These are phyloP conservation scores for Lagenorhynchus albirostris DNA, from an alignment of 2,113 vertebrate genomes.

Conservation along the genomic window DNA sequence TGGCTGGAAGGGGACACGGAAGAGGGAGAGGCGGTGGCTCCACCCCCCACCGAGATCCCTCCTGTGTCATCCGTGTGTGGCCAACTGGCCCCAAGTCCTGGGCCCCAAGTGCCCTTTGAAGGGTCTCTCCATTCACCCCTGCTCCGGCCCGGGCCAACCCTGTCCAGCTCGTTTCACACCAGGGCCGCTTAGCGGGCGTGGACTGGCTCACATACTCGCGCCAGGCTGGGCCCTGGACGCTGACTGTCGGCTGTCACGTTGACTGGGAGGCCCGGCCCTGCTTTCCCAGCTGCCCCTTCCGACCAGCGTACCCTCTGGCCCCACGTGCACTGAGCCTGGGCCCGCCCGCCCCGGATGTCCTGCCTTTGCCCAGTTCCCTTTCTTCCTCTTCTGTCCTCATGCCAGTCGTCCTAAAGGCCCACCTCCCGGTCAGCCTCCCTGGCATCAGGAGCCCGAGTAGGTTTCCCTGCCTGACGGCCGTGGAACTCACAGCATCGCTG, in stretches of 20 bases:
- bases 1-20: too few relatives aligned
- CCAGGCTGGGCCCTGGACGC: accelerated
- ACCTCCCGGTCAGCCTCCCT: accelerated
- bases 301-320: background rate
- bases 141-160: accelerated
- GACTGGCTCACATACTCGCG: accelerated
- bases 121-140: background rate
- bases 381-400: accelerated
- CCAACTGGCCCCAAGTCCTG: accelerated
- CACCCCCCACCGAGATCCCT: background rate
- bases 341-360: accelerated
- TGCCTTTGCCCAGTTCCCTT: accelerated
- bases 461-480: accelerated
- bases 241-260: accelerated
- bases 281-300: background rate
- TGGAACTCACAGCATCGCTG: accelerated
- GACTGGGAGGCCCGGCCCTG: background rate
- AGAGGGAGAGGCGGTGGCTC: background rate
- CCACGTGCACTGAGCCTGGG: accelerated
- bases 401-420: background rate
- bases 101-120: background rate
- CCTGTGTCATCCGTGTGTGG: too few relatives aligned
- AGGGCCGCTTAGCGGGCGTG: background rate
- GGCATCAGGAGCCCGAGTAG: accelerated
- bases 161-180: accelerated